Conservation (phyloP, 2,888 invertebrate species). For the Slavum lentiscoides region DNA sequence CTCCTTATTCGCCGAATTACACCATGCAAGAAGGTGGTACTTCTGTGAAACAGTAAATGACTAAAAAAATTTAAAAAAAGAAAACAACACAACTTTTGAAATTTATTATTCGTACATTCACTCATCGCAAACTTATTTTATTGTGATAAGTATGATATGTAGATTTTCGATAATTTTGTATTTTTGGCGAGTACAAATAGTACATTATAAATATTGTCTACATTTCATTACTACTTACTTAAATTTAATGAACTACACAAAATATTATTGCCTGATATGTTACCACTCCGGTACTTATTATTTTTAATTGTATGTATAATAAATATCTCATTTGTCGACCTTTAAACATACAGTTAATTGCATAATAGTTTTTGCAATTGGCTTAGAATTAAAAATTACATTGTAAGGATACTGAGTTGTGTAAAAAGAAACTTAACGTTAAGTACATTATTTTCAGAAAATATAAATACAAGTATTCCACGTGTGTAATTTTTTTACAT, state of each 20-base stretch:
- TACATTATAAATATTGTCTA: too few relatives aligned
- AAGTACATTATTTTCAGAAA: too few relatives aligned
- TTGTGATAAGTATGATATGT: neutral
- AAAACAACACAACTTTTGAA: neutral
- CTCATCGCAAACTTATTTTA: neutral
- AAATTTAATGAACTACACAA: neutral
- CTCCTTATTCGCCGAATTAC: conserved; percentile 27
- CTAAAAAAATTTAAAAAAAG: neutral
- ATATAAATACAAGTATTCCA: too few relatives aligned
- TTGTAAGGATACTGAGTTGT: too few relatives aligned
- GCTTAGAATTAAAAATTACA: too few relatives aligned
- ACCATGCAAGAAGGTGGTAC: conserved; percentile 4
- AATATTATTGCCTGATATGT: neutral
- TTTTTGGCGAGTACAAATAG: neutral
- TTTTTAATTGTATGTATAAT: neutral
- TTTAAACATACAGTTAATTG: too few relatives aligned
- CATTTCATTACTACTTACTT: neutral
- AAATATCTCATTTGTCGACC: too few relatives aligned
- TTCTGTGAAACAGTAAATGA: conserved; percentile 20
- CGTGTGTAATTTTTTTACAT: too few relatives aligned
- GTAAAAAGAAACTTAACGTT: too few relatives aligned
- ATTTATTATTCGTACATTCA: neutral
- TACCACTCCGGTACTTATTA: neutral
- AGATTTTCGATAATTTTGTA: neutral
- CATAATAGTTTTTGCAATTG: too few relatives aligned